Percentiles rank a stretch among this genome's conserved stretches.
These are phyloP conservation scores for Megalurothrips usitatus DNA, from an alignment of 2,888 invertebrate genomes.

Conservation along the genomic window DNA sequence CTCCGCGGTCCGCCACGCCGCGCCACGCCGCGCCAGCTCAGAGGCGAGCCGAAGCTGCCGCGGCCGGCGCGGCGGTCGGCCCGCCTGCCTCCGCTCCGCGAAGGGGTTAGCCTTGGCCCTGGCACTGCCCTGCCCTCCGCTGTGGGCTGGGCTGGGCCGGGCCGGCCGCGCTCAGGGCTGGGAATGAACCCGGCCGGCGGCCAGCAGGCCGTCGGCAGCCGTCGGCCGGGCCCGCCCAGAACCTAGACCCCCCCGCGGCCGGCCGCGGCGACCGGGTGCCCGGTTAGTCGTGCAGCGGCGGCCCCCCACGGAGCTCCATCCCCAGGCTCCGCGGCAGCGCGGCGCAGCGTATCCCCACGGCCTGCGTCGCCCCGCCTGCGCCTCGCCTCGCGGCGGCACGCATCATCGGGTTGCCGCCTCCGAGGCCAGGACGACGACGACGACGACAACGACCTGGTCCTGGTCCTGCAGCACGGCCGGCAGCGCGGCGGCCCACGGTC, in stretches of 20 bases:
- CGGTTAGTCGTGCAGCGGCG: not conserved
- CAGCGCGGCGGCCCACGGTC: no score
- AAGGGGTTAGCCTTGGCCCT: constrained; percentile 16
- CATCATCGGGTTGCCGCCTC: no score
- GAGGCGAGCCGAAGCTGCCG: not conserved
- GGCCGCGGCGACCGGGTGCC: not conserved
- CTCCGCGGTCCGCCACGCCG: not conserved
- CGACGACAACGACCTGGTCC: no score
- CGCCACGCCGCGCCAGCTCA: not conserved
- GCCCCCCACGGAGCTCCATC: not conserved
- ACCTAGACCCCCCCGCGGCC: not conserved
- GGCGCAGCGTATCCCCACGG: not conserved
- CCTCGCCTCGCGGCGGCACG: not conserved
- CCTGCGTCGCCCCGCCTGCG: not conserved
- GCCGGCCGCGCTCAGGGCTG: not conserved
- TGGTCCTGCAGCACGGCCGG: no score
- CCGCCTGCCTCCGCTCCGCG: not conserved
- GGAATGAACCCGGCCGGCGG: not conserved
- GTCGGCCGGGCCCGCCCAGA: not conserved
- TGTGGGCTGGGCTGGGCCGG: not conserved
- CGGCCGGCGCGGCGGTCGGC: not conserved
- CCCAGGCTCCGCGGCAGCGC: not conserved
- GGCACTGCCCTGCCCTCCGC: not conserved
- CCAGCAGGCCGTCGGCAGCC: not conserved
- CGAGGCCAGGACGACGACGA: no score